Base-by-base conservation (phyloP, 1,140 invertebrate species). In the Agraylea sexmaculata region DNA sequence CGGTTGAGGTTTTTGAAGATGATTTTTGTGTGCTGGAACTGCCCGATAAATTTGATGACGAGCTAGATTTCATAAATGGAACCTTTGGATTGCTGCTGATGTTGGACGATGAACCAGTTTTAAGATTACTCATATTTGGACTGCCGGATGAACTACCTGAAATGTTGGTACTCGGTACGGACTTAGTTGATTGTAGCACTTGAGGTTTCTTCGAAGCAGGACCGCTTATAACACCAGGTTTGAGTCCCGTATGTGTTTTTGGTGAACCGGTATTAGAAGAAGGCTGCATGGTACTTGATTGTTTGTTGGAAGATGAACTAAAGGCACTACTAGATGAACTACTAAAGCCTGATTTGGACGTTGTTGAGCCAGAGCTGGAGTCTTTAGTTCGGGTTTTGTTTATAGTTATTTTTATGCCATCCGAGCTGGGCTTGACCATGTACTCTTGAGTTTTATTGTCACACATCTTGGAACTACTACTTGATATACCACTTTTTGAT, bases 391-490 rank as follows among this genome's bases (percentile, higher is more conserved):
- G 69, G 1, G 84, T 85, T 66, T 89, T 90, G 52, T 88, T 90
- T 6, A 90, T 87, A 0, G 85, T 91, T 35, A 91, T 74, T 57
- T 89, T 91, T 60, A 90, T 83, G 1, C 85, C 86, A 52, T 87
- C 85, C 1, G 77, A 79, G 47, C 82, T 85, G 21, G 77, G 78
- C 51, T 87, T 87, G 0, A 87, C 80, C 75, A 86, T 87, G 50
- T 89, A 91, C 50, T 89, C 86, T 1, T 75, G 75, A 53, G 79
- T 83, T 61, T 85, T 85, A 32, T 60, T 68, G 38, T 77, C 76
- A 8, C 64, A 66, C 1, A 69, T 54, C 48, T 72, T 74, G 33
- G 70, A 70, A 17, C 60, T 60, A 18, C 62, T 54, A 25, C 58
- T 50, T 40, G 53, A 43, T 41, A 50, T 58, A 40, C 53, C 58